phyloP scores from a whole-genome alignment of 2,888 invertebrate species.

The Erebia ligea region DNA sequence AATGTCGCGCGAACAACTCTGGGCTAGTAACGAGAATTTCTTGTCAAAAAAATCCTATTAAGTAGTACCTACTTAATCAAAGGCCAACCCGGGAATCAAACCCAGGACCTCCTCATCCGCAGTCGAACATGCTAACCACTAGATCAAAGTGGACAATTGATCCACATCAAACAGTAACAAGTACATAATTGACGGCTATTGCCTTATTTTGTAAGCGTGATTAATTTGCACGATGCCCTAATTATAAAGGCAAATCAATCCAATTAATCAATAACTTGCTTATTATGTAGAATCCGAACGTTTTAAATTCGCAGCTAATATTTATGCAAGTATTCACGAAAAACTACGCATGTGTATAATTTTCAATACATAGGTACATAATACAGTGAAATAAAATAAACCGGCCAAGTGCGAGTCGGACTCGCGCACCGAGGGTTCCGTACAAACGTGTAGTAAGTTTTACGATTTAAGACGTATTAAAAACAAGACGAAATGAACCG shows the following conservation, averaged over 20 bases:
- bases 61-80: no score
- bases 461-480: no score
- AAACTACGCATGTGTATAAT: neutral
- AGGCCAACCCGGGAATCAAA: no score
- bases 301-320: conserved; percentile 8
- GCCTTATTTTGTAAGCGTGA: conserved; percentile 2
- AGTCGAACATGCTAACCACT: neutral
- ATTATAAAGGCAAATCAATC: conserved; percentile 16
- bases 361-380: neutral
- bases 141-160: neutral
- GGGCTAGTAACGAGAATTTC: no score
- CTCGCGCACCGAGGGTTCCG: no score
- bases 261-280: conserved; percentile 10
- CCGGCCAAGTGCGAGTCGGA: neutral
- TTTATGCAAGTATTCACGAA: conserved; percentile 14
- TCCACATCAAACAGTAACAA: neutral
- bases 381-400: neutral
- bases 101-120: no score
- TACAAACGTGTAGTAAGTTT: no score
- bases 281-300: neutral
- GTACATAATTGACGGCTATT: neutral
- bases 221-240: neutral
- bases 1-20: no score
- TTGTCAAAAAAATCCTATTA: no score
- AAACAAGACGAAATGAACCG: no score